Evolutionary conservation across 2,113 vertebrate genomes (phyloP).

Genomic region (Hemiscyllium ocellatum): DNA sequence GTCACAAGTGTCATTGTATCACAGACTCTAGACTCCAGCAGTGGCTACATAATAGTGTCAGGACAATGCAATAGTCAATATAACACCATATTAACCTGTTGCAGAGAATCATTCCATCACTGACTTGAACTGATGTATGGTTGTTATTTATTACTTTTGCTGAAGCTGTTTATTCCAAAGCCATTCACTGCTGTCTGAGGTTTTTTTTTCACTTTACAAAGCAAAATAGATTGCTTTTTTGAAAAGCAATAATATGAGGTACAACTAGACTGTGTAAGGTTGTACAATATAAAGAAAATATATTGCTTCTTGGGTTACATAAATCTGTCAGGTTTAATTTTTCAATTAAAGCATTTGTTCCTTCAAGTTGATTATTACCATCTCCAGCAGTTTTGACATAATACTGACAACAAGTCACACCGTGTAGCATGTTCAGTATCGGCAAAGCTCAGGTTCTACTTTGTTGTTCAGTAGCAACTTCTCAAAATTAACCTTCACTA

Average conservation of each 20-base stretch:
- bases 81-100: neutral
- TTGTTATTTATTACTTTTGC: too few relatives aligned
- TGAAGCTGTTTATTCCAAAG: too few relatives aligned
- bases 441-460: neutral
- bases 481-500: neutral
- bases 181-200: too few relatives aligned
- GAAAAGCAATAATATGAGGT: neutral
- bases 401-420: neutral
- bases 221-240: too few relatives aligned
- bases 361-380: conserved; percentile 17
- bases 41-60: neutral
- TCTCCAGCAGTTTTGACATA: neutral
- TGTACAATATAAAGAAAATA: conserved; percentile 2
- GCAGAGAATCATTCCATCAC: neutral
- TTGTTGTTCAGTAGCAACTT: neutral
- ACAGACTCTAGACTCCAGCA: neutral
- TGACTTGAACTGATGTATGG: neutral
- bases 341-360: neutral
- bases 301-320: neutral
- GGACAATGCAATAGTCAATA: neutral
- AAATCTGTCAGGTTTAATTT: neutral
- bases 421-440: neutral
- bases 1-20: neutral
- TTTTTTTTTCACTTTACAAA: too few relatives aligned
- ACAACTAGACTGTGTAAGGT: neutral